A percentile compares a stretch with the other conserved stretches of the same genome.
Conservation (phyloP, 2,888 invertebrate species). For the Melanophora roralis region DNA sequence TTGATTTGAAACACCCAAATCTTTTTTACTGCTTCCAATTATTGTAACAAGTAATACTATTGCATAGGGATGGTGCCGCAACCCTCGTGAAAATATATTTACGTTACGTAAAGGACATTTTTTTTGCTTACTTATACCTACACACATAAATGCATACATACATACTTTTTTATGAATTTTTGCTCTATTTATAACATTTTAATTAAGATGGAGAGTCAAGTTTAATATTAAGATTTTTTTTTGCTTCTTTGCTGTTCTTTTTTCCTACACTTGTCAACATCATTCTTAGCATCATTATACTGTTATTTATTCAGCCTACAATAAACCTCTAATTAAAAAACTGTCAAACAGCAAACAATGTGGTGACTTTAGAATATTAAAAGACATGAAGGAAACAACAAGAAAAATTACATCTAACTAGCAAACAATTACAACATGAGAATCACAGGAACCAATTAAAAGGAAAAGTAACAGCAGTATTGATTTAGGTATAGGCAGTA, state of each 20-base stretch:
- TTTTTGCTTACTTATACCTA: too few relatives aligned
- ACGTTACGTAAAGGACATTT: too few relatives aligned
- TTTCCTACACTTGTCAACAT: conserved; percentile 9
- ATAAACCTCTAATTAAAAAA: conserved; percentile 60
- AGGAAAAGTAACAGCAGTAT: not conserved
- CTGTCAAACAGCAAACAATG: conserved; percentile 52
- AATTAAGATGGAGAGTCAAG: too few relatives aligned
- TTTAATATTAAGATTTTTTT: not conserved
- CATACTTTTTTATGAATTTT: too few relatives aligned
- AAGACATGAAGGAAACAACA: conserved; percentile 2
- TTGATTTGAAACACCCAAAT: too few relatives aligned
- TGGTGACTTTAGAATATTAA: conserved; percentile 42
- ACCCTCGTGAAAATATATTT: too few relatives aligned
- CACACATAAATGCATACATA: too few relatives aligned
- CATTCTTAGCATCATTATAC: not conserved
- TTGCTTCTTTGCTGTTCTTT: not conserved
- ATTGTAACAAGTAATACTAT: too few relatives aligned
- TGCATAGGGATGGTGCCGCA: too few relatives aligned
- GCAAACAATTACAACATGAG: conserved; percentile 27
- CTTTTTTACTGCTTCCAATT: too few relatives aligned
- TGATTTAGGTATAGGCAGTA: too few relatives aligned
- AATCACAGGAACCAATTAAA: not conserved
- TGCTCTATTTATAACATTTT: too few relatives aligned
- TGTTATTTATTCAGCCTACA: conserved; percentile 35
- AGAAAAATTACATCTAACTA: conserved; percentile 16